These are phyloP conservation scores for Lypha dubia DNA, from an alignment of 2,888 invertebrate species.

Conservation along the genomic window DNA sequence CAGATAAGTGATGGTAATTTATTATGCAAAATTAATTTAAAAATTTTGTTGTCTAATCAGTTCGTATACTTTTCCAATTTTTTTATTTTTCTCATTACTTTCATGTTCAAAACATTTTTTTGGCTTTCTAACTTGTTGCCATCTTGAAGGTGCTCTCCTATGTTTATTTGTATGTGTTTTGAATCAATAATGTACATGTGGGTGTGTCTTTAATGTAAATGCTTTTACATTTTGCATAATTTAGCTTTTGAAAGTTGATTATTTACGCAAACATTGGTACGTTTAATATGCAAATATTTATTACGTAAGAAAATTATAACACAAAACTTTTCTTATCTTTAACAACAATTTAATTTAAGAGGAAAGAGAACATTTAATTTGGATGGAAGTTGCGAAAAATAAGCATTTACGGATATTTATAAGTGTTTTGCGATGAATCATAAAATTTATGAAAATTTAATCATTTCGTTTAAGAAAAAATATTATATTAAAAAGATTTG, in stretches of 20 bases:
- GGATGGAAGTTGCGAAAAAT: neutral
- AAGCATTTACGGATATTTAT: slow-evolving; percentile 5
- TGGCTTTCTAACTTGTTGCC: neutral
- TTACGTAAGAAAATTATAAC: neutral
- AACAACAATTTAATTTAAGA: neutral
- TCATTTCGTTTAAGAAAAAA: neutral
- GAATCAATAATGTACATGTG: neutral
- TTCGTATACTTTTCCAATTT: neutral
- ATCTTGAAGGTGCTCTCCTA: neutral
- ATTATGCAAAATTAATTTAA: slow-evolving; percentile 63
- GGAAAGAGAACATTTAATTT: neutral
- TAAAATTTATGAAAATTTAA: slow-evolving; percentile 27
- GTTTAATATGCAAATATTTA: slow-evolving; percentile 50
- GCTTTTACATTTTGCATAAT: slow-evolving; percentile 40
- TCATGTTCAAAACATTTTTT: neutral
- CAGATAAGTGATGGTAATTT: slow-evolving; percentile 61
- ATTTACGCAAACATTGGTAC: slow-evolving; percentile 60
- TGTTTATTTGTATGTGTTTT: neutral
- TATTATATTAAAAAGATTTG: neutral
- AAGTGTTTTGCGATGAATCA: slow-evolving; percentile 2
- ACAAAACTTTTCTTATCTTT: neutral
- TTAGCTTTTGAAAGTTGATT: slow-evolving; percentile 57
- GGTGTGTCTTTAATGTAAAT: slow-evolving; percentile 12
- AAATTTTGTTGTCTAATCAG: slow-evolving; percentile 53
- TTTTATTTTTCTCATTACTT: neutral